Base-by-base conservation (phyloP, 2,797 vertebrate species). In the Chelmon rostratus region DNA sequence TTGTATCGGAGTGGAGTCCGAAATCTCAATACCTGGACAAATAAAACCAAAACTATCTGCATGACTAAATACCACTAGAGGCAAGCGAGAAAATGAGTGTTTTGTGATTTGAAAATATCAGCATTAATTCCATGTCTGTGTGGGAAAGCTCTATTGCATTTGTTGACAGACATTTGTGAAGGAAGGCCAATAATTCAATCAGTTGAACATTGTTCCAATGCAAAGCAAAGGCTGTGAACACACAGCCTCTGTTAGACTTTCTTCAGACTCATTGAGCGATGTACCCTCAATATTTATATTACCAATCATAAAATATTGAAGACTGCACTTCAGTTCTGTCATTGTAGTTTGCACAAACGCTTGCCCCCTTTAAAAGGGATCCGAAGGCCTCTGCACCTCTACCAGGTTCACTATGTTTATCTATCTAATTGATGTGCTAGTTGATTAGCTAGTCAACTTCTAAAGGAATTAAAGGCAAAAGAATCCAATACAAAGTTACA, bases 341-440 rank as follows among this genome's bases (percentile, higher is more conserved):
- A 35, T 61, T 71, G 59, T 12, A 56, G 46, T 73, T 54, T 63
- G 13, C 15, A 53, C 46, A 52, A 59, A 35, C 2, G 44, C 44
- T 19, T 19, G 16, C 16, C 46, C 16, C 6, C 16, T 19, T 46
- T 19, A 40, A 42, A 13, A 42, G 40, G 2, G 7, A 61, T 16
- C 57, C 31, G 33, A 37, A 28, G 31, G 57, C 33, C 12, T 12
- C 19, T 33, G 5, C 25, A 53, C 8, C 25, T 56, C 38, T 38
- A 49, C 19, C 19, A 23, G 21, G 46, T 49, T 49, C 46, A 49
- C 18, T 2, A 18, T 46, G 19, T 46, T 46, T 46, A 46, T 46
- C 5, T 46, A 28, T n/a, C n/a, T n/a, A n/a, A n/a, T n/a, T n/a
- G n/a, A n/a, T n/a, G n/a, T n/a, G n/a, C n/a, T n/a, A n/a, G n/a